Conservation (phyloP, 2,113 vertebrate genomes). For the Sprattus sprattus region DNA sequence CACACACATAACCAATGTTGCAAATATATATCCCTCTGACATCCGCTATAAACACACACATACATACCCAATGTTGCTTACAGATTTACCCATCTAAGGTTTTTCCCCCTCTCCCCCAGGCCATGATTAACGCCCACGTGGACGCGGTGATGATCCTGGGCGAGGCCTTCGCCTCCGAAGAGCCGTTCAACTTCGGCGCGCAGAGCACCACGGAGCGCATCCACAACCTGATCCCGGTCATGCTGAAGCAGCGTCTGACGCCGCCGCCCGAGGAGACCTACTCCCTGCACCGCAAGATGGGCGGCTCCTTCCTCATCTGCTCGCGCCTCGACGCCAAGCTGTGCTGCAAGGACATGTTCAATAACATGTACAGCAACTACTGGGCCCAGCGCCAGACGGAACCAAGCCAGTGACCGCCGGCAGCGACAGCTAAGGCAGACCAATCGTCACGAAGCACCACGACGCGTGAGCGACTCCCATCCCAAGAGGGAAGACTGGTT, state of each 20-base stretch:
- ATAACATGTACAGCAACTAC: conserved; percentile 81
- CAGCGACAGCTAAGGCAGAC: neutral
- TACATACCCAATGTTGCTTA: neutral
- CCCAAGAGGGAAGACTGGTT: neutral
- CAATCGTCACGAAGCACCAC: neutral
- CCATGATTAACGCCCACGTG: conserved; percentile 91
- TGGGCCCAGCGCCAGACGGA: conserved; percentile 66
- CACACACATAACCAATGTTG: too few relatives aligned
- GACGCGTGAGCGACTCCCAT: neutral
- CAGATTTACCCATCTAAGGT: neutral
- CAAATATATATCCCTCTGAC: too few relatives aligned
- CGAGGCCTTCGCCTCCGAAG: conserved; percentile 84
- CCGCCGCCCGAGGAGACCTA: conserved; percentile 96
- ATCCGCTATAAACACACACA: too few relatives aligned
- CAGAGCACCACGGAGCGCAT: conserved; percentile 95
- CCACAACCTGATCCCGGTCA: conserved; percentile 91
- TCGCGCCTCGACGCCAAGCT: conserved; percentile 88
- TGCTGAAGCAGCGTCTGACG: conserved; percentile 90
- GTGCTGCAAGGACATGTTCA: conserved; percentile 87
- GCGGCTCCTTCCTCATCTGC: conserved; percentile 97
- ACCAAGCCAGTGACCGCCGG: conserved; percentile 37
- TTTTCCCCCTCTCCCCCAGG: conserved; percentile 61
- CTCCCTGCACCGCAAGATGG: conserved; percentile 97
- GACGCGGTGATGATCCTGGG: conserved; percentile 96
- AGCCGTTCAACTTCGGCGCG: conserved; percentile 83